Evolutionary conservation across 2,113 vertebrate species (phyloP).

Genomic region (Hyperoodon ampullatus): DNA sequence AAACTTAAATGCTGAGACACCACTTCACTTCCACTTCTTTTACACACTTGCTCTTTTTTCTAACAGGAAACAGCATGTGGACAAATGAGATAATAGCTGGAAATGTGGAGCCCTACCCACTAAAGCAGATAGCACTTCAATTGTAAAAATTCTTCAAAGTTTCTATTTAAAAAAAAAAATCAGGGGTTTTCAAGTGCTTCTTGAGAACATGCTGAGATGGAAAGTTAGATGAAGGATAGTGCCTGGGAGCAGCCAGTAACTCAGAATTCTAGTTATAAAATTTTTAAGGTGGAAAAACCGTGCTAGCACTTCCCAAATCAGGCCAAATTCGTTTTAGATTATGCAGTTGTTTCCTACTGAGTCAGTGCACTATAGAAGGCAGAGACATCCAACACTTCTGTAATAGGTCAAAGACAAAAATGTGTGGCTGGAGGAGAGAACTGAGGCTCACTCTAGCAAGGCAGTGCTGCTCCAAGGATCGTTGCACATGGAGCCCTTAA

Average conservation of each 20-base stretch:
- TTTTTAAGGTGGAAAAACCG: constrained; percentile 68
- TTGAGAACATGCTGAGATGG: constrained; percentile 47
- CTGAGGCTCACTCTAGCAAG: no score
- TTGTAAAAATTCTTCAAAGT: constrained; percentile 43
- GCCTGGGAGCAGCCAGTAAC: constrained; percentile 44
- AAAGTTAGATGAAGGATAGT: constrained; percentile 52
- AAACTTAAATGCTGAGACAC: not conserved
- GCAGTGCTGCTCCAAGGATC: not conserved
- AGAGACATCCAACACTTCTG: constrained; percentile 49
- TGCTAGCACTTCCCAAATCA: constrained; percentile 13
- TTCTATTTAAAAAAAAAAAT: not conserved
- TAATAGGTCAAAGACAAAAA: constrained; percentile 67
- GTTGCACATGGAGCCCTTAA: not conserved
- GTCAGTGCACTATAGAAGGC: constrained; percentile 57
- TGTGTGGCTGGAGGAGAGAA: not conserved
- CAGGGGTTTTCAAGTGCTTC: constrained; percentile 51
- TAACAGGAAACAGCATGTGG: not conserved
- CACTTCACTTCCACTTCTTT: not conserved
- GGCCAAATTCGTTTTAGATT: constrained; percentile 65
- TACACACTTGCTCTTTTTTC: not conserved
- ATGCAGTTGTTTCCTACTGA: constrained; percentile 63
- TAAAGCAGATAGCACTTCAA: not conserved
- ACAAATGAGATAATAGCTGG: constrained; percentile 30
- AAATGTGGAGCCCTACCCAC: not conserved
- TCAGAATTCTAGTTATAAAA: constrained; percentile 57